phyloP scores from a whole-genome alignment of 2,113 vertebrate genomes.

The Columba livia region DNA sequence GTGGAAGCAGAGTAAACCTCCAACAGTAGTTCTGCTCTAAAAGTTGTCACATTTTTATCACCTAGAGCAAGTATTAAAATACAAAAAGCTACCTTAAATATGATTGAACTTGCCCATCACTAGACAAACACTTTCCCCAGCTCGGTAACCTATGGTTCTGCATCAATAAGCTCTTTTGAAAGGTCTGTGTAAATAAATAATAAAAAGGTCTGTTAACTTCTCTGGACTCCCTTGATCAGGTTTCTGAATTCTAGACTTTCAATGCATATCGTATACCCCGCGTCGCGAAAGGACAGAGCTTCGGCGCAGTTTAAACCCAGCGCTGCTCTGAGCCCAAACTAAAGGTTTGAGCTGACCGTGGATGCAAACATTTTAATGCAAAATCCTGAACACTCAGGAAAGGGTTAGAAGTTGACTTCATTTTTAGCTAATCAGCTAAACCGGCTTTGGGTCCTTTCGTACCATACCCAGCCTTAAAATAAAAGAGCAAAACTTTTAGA shows the following conservation, averaged over 20 bases:
- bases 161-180: slow-evolving; percentile 42
- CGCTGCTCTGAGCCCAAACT: background rate
- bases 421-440: background rate
- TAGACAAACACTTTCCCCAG: slow-evolving; percentile 1
- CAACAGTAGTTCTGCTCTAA: background rate
- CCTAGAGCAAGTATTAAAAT: background rate
- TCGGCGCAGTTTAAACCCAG: background rate
- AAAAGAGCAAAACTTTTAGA: background rate
- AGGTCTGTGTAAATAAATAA: slow-evolving; percentile 81
- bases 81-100: background rate
- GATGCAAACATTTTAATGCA: background rate
- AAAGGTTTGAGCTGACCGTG: background rate
- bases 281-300: background rate
- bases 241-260: slow-evolving; percentile 82
- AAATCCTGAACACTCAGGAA: background rate
- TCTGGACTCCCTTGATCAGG: slow-evolving; percentile 63
- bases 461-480: background rate
- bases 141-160: background rate
- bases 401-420: background rate
- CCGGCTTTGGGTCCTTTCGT: background rate
- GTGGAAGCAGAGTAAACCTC: background rate
- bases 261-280: background rate
- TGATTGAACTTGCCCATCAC: background rate
- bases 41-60: background rate
- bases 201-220: slow-evolving; percentile 56